Conservation (phyloP, 1,140 invertebrate species). For the Mycetomoellerius zeteki region DNA sequence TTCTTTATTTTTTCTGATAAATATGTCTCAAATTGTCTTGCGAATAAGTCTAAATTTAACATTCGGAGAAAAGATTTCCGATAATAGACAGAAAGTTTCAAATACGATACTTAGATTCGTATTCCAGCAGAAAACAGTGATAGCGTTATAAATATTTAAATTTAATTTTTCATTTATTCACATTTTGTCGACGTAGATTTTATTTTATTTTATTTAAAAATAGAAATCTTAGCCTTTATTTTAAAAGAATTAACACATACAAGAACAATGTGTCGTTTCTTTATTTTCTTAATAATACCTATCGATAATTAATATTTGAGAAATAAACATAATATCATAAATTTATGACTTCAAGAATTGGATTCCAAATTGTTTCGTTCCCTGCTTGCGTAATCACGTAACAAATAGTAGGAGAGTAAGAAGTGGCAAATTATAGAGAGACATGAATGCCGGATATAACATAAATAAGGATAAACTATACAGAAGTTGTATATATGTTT, state of each 20-base stretch:
- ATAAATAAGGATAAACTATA: background rate
- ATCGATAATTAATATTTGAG: background rate
- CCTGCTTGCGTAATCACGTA: background rate
- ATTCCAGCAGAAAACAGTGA: background rate
- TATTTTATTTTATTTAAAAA: background rate
- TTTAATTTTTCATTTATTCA: background rate
- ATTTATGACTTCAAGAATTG: background rate
- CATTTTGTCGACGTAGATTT: background rate
- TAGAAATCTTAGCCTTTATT: background rate
- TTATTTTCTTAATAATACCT: background rate
- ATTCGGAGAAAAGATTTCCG: background rate
- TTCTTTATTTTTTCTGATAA: background rate
- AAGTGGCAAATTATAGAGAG: slow-evolving; percentile 11
- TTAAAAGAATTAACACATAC: background rate
- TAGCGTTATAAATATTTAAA: background rate
- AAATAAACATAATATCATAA: background rate
- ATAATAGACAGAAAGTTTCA: background rate
- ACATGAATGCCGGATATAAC: background rate
- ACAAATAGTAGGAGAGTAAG: background rate
- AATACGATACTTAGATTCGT: background rate
- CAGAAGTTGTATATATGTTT: background rate
- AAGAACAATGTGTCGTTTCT: background rate
- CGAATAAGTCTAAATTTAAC: slow-evolving; percentile 5
- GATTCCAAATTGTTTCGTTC: background rate
- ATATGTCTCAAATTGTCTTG: background rate